phyloP scores from a whole-genome alignment of 2,113 vertebrate genomes.

The Hemibagrus wyckioides region DNA sequence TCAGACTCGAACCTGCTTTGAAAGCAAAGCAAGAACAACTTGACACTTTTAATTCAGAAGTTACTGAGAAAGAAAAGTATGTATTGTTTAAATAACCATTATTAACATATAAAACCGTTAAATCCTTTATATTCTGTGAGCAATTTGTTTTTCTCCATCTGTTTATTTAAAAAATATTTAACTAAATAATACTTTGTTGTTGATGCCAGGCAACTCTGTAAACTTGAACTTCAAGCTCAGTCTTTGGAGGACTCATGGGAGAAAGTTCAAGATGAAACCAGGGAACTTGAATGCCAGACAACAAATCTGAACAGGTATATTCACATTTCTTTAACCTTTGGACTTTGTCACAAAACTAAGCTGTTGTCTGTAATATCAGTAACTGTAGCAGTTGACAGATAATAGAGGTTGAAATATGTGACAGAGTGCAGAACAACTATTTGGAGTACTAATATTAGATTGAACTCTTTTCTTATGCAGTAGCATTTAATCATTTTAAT shows the following conservation, averaged over 20 bases:
- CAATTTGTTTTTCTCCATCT: no score
- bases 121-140: not conserved
- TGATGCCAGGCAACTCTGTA: slow-evolving; percentile 60
- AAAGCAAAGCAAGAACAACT: slow-evolving; percentile 65
- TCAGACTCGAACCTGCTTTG: slow-evolving; percentile 52
- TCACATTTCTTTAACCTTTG: not conserved
- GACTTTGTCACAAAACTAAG: not conserved
- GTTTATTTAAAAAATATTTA: not conserved
- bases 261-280: slow-evolving; percentile 59
- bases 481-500: no score
- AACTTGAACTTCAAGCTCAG: slow-evolving; percentile 63
- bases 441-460: not conserved
- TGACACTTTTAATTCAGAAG: slow-evolving; percentile 53
- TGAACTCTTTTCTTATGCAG: no score
- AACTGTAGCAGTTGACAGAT: not conserved
- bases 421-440: not conserved
- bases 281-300: slow-evolving; percentile 58
- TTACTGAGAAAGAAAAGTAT: slow-evolving; percentile 64
- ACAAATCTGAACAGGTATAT: slow-evolving; percentile 58
- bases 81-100: slow-evolving; percentile 24
- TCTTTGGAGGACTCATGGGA: slow-evolving; percentile 57
- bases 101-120: not conserved
- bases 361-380: not conserved
- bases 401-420: not conserved
- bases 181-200: not conserved